phyloP scores from a whole-genome alignment of 2,888 invertebrate species.

The Sympetrum striolatum region DNA sequence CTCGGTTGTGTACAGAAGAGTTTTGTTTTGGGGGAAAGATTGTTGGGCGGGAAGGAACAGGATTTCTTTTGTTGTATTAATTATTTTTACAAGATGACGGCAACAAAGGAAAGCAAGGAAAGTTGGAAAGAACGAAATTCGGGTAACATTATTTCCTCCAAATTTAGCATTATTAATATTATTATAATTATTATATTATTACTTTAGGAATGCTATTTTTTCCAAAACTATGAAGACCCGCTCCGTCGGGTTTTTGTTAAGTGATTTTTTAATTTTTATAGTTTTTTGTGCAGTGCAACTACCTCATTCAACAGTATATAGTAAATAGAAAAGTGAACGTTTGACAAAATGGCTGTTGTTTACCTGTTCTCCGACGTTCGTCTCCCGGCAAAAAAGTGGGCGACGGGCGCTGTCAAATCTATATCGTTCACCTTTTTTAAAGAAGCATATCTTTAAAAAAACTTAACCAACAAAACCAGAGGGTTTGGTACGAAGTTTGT shows the following conservation, averaged over 20 bases:
- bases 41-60: background rate
- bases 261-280: slow-evolving; percentile 35
- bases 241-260: background rate
- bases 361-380: background rate
- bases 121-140: background rate
- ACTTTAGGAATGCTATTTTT: background rate
- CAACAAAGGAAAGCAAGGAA: background rate
- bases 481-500: slow-evolving; percentile 1
- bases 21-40: background rate
- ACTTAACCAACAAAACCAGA: slow-evolving; percentile 3
- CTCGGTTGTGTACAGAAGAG: background rate
- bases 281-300: slow-evolving; percentile 38
- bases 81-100: background rate
- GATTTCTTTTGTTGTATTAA: background rate
- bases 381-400: background rate
- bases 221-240: slow-evolving; percentile 5
- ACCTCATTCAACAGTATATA: slow-evolving; percentile 40
- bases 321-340: slow-evolving; percentile 12
- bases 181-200: background rate
- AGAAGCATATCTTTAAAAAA: slow-evolving; percentile 36
- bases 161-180: background rate
- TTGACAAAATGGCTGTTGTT: slow-evolving; percentile 6
- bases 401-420: background rate
- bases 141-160: background rate
- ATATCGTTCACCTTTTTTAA: slow-evolving; percentile 39